Evolutionary conservation across 2,888 invertebrate species (phyloP).

Genomic region (Epistrophe eligans): DNA sequence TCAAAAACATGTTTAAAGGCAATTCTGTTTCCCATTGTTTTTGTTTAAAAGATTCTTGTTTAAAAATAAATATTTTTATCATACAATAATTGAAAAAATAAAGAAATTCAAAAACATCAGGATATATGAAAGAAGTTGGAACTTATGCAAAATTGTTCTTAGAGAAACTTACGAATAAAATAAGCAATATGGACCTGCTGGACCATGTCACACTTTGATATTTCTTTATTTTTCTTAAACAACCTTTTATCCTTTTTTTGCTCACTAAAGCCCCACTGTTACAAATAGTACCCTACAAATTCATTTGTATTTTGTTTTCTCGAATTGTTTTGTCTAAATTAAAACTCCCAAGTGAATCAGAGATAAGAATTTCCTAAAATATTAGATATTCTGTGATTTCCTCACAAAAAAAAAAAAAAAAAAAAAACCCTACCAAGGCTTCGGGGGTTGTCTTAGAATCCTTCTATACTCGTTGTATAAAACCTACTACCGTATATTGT

Average conservation of each 20-base stretch:
- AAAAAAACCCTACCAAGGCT: background rate
- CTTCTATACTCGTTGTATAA: background rate
- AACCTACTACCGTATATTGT: background rate
- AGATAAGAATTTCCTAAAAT: slow-evolving; percentile 72
- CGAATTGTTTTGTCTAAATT: slow-evolving; percentile 67
- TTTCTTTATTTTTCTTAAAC: background rate
- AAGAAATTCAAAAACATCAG: no score
- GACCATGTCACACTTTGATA: background rate
- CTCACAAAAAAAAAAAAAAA: slow-evolving; percentile 37
- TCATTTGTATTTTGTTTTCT: slow-evolving; percentile 5
- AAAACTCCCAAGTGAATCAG: slow-evolving; percentile 72
- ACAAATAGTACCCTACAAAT: background rate
- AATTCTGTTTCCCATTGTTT: no score
- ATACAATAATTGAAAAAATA: no score
- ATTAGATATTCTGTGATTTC: slow-evolving; percentile 60
- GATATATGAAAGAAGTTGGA: no score
- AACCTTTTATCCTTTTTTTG: background rate
- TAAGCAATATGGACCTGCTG: background rate
- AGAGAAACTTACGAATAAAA: no score
- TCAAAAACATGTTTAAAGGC: no score
- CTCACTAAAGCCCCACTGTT: slow-evolving; percentile 12
- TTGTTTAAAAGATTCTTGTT: no score
- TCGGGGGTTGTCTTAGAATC: slow-evolving; percentile 11
- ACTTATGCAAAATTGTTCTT: no score
- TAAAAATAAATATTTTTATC: no score